Evolutionary conservation across 2,113 vertebrate genomes (phyloP), one percentile per base, ranked within the genome.

Genomic region (Grammomys surdaster): DNA sequence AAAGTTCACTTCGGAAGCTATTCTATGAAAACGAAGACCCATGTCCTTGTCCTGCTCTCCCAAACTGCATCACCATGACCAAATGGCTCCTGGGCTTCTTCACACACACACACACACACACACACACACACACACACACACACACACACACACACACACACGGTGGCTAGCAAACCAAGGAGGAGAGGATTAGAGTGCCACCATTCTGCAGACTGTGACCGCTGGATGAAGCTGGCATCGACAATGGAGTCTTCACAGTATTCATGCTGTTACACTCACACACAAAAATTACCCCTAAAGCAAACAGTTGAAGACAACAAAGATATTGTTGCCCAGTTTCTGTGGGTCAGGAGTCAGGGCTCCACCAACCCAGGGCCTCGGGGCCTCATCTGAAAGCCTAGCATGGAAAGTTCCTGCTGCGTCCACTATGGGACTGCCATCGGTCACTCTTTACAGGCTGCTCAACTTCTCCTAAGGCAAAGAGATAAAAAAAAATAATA

Each of bases 11-110:
- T 90, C 56, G 33, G 43, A 82, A 51, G 58, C 8, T 8, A 26
- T 26, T 40, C 36, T 82, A 7, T n/a, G 54, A 84, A 84, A 84
- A 84, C 0, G n/a, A 43, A 17, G 22, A 12, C 11, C 1, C 24
- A 63, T 13, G 3, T 13, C 56, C 26, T n/a, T 63, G 43, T 9
- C 65, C 51, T 80, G 56, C 82, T 73, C 31, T 73, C 67, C 67
- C 20, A 3, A 26, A 63, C 60, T 3, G 22, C 0, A 36, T 12
- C 3, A 0, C 4, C 0, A 1, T 9, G 26, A 31, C 43, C 81
- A 60, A 7, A 31, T 0, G 8, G 51, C 26, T 56, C 26, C 0
- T 69, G 65, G 31, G 3, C 33, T 58, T 91, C 48, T 63, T 33
- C 43, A 43, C 1, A 60, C 12, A 7, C 4, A 33, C 4, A 33